Base-by-base conservation (phyloP, 2,888 invertebrate species). In the Diploptera punctata region DNA sequence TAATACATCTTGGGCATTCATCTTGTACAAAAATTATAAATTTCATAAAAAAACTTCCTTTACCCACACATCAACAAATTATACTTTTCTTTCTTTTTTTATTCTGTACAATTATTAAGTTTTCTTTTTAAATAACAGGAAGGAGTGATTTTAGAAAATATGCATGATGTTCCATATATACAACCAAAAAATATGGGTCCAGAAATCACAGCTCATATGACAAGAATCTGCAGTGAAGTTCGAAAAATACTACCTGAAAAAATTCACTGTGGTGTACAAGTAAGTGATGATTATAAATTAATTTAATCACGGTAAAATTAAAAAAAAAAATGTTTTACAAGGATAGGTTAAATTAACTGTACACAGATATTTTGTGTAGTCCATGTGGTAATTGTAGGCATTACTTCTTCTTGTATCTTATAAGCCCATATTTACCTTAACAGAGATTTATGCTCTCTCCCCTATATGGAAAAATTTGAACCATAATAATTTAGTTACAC, bases 101-200 rank as follows among this genome's bases (percentile, higher is more conserved):
- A 67, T 44, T 44, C 16, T 44, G 19, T 16, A 62, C n/a, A 31
- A 19, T 3, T 0, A 19, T 54, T 19, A 54, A 19, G 18, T 54
- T 10, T 54, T n/a, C n/a, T n/a, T n/a, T n/a, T n/a, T n/a, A n/a
- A n/a, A n/a, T 62, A 21, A 18, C 77, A 93, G 92, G 90, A 93
- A 81, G 90, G 87, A 1, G 82, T 93, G 26, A 79, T 93, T 47
- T 82, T 94, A 13, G 93, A 93, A 84, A 93, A 93, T 80, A 93
- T 93, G 93, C 88, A 92, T 78, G 93, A 93, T 79, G 80, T 91
- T 24, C 93, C 93, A 0, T 94, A 93, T 78, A 79, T 90, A 1
- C 86, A 86, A 78, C 82, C 86, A 1, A 81, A 82, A 57, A 78
- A 86, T 57, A 80, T 91, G 67, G 88, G 88, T 2, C 90, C 93